phyloP scores from a whole-genome alignment of 2,113 vertebrate species.

The Merops nubicus region DNA sequence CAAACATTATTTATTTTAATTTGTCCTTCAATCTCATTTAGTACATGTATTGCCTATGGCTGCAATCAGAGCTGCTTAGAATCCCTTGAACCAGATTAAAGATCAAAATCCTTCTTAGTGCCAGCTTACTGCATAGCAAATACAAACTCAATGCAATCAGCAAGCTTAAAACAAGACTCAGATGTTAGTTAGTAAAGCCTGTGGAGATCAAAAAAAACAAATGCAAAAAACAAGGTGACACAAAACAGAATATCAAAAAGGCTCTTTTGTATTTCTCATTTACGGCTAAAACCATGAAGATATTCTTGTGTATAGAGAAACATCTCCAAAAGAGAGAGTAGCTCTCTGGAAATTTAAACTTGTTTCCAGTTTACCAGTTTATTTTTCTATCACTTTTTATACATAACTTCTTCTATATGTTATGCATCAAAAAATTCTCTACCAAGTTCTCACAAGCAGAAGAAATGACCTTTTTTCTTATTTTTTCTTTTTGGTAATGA shows the following conservation, averaged over 20 bases:
- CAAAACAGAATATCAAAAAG: conserved; percentile 48
- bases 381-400: background rate
- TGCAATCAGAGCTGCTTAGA: conserved; percentile 65
- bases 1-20: conserved; percentile 74
- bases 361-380: background rate
- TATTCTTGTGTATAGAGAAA: background rate
- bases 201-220: conserved; percentile 63
- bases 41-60: conserved; percentile 64
- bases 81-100: conserved; percentile 75
- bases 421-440: background rate
- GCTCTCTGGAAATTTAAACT: background rate
- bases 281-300: background rate
- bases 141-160: conserved; percentile 68
- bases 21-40: conserved; percentile 75
- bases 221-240: conserved; percentile 70
- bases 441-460: background rate
- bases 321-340: background rate
- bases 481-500: background rate
- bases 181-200: conserved; percentile 59
- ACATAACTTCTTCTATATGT: background rate
- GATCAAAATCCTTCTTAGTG: conserved; percentile 77
- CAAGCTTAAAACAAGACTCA: conserved; percentile 61
- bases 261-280: background rate
- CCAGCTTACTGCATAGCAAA: conserved; percentile 68
- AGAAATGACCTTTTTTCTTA: background rate